phyloP scores from a whole-genome alignment of 2,888 invertebrate genomes.

The Heteromyza rotundicornis region DNA sequence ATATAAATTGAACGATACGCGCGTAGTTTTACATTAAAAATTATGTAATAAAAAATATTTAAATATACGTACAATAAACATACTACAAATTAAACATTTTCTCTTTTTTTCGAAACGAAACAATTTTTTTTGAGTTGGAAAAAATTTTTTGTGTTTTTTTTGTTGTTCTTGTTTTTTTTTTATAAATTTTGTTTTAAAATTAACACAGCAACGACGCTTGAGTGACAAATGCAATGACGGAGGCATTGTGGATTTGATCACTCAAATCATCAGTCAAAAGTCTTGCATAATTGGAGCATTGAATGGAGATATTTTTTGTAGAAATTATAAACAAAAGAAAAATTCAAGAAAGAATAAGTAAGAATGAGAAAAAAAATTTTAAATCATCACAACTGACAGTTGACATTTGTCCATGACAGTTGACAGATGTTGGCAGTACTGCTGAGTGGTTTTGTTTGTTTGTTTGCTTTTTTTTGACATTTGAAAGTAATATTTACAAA shows the following conservation, averaged over 20 bases:
- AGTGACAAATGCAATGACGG: slow-evolving; percentile 20
- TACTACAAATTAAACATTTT: slow-evolving; percentile 37
- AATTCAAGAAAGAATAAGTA: background rate
- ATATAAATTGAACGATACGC: slow-evolving; percentile 4
- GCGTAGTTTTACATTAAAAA: slow-evolving; percentile 6
- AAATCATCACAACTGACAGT: background rate
- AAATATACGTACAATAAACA: slow-evolving; percentile 52
- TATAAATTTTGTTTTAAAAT: slow-evolving; percentile 39
- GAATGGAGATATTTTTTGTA: background rate
- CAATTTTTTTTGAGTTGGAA: slow-evolving; percentile 4
- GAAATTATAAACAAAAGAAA: background rate
- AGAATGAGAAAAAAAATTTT: too few relatives aligned
- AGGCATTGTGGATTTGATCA: slow-evolving; percentile 12
- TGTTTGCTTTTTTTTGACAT: slow-evolving; percentile 9
- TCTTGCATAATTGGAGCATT: slow-evolving; percentile 35
- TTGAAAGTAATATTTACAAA: slow-evolving; percentile 21
- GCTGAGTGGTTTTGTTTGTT: too few relatives aligned
- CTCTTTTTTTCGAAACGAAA: slow-evolving; percentile 4
- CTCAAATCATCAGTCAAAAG: slow-evolving; percentile 34
- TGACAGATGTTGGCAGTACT: slow-evolving; percentile 14
- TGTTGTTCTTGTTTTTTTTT: slow-evolving; percentile 5
- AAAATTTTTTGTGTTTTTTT: background rate
- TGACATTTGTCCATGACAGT: slow-evolving; percentile 2
- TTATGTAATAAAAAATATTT: slow-evolving; percentile 8
- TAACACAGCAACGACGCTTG: slow-evolving; percentile 62